Evolutionary conservation across 1,140 invertebrate genomes (phyloP).

Genomic region (Sesamia nonagrioides): DNA sequence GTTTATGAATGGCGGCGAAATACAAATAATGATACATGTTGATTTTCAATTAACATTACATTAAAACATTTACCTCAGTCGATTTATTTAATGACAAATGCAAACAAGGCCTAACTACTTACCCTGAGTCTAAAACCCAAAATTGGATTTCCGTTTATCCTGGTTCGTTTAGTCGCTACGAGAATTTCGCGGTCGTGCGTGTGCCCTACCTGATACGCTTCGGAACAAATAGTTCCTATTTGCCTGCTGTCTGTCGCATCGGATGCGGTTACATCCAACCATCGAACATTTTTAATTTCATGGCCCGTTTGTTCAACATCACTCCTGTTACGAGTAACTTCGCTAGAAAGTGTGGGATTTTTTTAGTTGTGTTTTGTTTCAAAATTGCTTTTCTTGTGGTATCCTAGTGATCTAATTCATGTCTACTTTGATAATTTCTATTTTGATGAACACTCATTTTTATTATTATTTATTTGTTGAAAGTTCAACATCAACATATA

Average conservation of each 20-base stretch:
- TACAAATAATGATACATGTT: no score
- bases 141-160: conserved; percentile 27
- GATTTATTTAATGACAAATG: not conserved
- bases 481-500: not conserved
- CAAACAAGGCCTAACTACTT: conserved; percentile 14
- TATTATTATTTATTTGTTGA: not conserved
- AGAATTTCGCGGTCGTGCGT: conserved; percentile 47
- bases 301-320: conserved; percentile 65
- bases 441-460: not conserved
- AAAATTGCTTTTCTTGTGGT: not conserved
- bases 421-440: not conserved
- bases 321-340: conserved; percentile 22
- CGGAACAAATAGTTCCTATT: conserved; percentile 76
- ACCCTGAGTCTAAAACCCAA: conserved; percentile 1
- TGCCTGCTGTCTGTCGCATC: conserved; percentile 71
- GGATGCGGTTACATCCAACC: conserved; percentile 48
- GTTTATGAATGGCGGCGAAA: no score
- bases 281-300: conserved; percentile 80
- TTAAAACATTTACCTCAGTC: not conserved
- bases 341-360: not conserved
- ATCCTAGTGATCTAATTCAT: not conserved
- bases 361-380: not conserved
- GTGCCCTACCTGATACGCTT: conserved; percentile 57
- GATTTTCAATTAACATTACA: not conserved
- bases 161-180: not conserved